Base-by-base conservation (phyloP, 1,140 invertebrate genomes). In the Calosoma granatense region DNA sequence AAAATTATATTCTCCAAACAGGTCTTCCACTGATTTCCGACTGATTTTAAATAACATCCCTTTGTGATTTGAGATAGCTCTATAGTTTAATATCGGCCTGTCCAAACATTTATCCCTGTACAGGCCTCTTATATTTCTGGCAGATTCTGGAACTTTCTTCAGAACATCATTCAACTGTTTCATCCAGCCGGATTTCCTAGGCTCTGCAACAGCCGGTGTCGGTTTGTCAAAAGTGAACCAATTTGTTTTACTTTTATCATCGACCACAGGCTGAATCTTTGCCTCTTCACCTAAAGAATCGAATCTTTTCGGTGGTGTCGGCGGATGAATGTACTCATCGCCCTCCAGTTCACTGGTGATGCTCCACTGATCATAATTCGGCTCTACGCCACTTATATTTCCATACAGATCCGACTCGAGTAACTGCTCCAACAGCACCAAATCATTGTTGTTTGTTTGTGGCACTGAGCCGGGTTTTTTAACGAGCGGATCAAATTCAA, bases 271-370 rank as follows among this genome's bases (percentile, higher is more conserved):
- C 36, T 26, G 54, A 55, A 55, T 57, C 20, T 52, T 55, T 59
- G 64, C 61, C 22, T 67, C 63, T 55, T 64, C 64, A 1, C 63
- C 64, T 9, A 71, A 59, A 6, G 77, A 78, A 59, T 78, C 75
- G 36, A 72, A 72, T 54, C 77, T 66, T 22, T 67, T 71, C 1
- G 78, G 78, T 2, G 76, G 76, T 19, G 71, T 62, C 11, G 77
- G 77, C 3, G 76, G 75, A 36, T 61, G 67, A 11, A 69, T 62
- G n/a, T 73, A 68, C 22, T 71, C 68, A 59, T 72, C 69, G n/a
- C 55, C 51, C 54, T 66, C 61, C 1, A 68, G 63, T 61, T 70
- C 65, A 59, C 69, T 65, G 23, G 65, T 68, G 61, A 72, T 65
- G 60, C 69, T 68, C 61, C 70, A 65, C 17, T 47, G 6, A 59